phyloP scores from a whole-genome alignment of 2,888 invertebrate species.

The Odontomyia ornata region DNA sequence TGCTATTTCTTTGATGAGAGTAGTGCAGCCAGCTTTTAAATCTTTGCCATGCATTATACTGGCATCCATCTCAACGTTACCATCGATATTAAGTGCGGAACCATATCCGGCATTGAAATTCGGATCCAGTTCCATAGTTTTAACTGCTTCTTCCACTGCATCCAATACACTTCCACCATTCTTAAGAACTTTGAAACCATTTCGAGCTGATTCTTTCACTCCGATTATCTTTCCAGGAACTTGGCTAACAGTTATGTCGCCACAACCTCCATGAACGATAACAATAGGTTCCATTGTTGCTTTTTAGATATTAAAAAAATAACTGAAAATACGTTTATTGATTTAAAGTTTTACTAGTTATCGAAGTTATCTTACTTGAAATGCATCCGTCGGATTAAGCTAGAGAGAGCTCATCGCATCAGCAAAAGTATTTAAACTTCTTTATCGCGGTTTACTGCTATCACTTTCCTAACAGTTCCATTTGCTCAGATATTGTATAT shows the following conservation, averaged over 20 bases:
- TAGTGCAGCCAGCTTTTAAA: constrained; percentile 77
- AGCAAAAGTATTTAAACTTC: no score
- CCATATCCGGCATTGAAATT: constrained; percentile 87
- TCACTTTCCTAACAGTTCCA: no score
- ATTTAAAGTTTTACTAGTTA: no score
- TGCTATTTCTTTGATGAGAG: constrained; percentile 75
- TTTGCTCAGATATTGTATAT: no score
- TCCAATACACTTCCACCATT: constrained; percentile 72
- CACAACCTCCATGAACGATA: constrained; percentile 85
- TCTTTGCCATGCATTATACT: constrained; percentile 80
- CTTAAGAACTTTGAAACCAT: constrained; percentile 69
- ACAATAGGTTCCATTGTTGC: constrained; percentile 69
- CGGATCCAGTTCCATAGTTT: constrained; percentile 79
- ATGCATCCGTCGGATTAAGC: no score
- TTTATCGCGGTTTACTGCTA: no score
- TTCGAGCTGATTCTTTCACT: constrained; percentile 70
- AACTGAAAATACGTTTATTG: no score
- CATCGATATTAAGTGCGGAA: constrained; percentile 78
- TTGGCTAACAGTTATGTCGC: constrained; percentile 74
- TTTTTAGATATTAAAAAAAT: no score
- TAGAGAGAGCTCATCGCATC: no score
- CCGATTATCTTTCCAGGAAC: constrained; percentile 73
- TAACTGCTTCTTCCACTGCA: constrained; percentile 83
- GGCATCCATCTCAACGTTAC: constrained; percentile 87
- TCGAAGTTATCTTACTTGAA: no score